phyloP scores from a whole-genome alignment of 2,888 invertebrate species.

The Brachypterus glaber region DNA sequence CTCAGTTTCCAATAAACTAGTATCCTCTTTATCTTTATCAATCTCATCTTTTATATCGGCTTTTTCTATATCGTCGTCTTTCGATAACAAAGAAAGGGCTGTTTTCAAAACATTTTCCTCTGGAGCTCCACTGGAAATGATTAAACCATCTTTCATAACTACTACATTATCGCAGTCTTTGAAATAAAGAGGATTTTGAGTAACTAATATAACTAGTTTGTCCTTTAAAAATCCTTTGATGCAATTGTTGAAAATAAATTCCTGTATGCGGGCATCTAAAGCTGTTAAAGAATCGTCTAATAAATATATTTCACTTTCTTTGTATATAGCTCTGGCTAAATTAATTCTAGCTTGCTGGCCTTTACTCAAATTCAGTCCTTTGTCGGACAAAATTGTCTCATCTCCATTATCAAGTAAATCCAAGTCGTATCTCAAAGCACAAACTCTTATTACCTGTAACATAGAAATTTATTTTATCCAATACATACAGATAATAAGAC shows the following conservation, averaged over 20 bases:
- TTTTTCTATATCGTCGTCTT: conserved; percentile 36
- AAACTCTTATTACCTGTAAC: conserved; percentile 47
- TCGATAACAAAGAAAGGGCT: conserved; percentile 56
- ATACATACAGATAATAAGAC: too few relatives aligned
- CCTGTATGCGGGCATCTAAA: conserved; percentile 79
- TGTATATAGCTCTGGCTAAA: conserved; percentile 73
- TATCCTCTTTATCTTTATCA: conserved; percentile 12
- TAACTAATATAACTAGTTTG: conserved; percentile 62
- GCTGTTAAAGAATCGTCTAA: conserved; percentile 83
- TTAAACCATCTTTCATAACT: conserved; percentile 38
- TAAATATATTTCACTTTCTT: conserved; percentile 72
- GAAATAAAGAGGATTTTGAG: conserved; percentile 56
- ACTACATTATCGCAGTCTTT: conserved; percentile 37
- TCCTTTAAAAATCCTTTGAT: conserved; percentile 51
- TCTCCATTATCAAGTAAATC: conserved; percentile 65
- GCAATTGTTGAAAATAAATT: conserved; percentile 74
- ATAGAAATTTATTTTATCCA: too few relatives aligned
- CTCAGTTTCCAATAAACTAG: conserved; percentile 21
- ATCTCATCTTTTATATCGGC: conserved; percentile 27
- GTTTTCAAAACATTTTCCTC: conserved; percentile 59
- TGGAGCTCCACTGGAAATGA: conserved; percentile 52
- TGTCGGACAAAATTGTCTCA: conserved; percentile 68
- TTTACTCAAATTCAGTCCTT: conserved; percentile 61
- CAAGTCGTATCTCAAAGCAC: conserved; percentile 62
- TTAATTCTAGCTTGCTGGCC: conserved; percentile 82